These are phyloP conservation scores for Archips xylosteana DNA, from an alignment of 2,888 invertebrate species.

Conservation along the genomic window DNA sequence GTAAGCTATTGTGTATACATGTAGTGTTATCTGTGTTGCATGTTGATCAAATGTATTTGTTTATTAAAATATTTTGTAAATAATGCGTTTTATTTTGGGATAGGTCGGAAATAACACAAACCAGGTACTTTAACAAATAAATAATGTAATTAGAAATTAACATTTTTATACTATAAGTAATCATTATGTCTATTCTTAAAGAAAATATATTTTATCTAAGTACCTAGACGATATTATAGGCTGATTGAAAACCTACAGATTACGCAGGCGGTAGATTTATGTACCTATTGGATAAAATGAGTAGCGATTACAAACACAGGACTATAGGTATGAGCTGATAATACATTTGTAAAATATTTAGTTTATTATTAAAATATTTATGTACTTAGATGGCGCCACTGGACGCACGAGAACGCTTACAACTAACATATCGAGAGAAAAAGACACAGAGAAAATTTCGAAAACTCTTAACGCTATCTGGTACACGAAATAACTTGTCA, in stretches of 20 bases:
- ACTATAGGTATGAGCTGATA: constrained; percentile 57
- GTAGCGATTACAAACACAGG: constrained; percentile 66
- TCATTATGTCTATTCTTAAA: constrained; percentile 68
- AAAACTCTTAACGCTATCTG: constrained; percentile 75
- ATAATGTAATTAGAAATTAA: constrained; percentile 82
- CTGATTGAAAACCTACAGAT: constrained; percentile 70
- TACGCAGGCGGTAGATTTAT: constrained; percentile 74
- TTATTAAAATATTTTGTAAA: constrained; percentile 25
- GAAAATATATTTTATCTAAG: constrained; percentile 74
- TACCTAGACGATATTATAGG: constrained; percentile 67
- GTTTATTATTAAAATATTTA: constrained; percentile 60
- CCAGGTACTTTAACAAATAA: constrained; percentile 77
- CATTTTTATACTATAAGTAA: constrained; percentile 70
- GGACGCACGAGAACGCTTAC: constrained; percentile 64
- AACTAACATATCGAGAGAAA: constrained; percentile 79
- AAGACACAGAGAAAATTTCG: constrained; percentile 80
- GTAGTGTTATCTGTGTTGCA: constrained; percentile 12
- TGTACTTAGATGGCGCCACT: constrained; percentile 53
- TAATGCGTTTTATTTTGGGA: constrained; percentile 5
- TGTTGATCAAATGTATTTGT: constrained; percentile 19
- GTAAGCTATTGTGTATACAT: constrained; percentile 13
- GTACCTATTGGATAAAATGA: constrained; percentile 64
- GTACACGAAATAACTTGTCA: constrained; percentile 71
- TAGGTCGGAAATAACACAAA: constrained; percentile 58
- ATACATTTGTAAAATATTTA: constrained; percentile 64